Percentiles rank a stretch among this genome's conserved stretches.
phyloP scores from a whole-genome alignment of 2,797 vertebrate species.

The Hoplostethus atlanticus region DNA sequence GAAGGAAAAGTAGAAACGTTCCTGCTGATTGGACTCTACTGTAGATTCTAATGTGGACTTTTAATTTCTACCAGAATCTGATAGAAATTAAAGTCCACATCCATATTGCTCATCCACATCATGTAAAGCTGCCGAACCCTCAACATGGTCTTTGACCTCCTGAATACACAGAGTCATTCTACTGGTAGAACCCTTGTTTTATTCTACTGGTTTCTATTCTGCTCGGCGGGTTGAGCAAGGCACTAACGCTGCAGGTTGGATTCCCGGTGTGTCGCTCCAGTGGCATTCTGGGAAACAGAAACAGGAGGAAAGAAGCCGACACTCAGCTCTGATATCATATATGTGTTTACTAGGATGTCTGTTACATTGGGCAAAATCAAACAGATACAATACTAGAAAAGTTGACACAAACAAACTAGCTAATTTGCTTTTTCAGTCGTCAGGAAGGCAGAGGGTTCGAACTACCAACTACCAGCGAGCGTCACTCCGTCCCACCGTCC shows the following conservation, averaged over 20 bases:
- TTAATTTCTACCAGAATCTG: too few relatives aligned
- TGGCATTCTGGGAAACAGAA: neutral
- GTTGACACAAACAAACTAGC: conserved; percentile 70
- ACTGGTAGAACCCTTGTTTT: too few relatives aligned
- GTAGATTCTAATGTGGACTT: too few relatives aligned
- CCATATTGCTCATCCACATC: too few relatives aligned
- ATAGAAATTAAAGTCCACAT: too few relatives aligned
- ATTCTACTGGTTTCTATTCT: too few relatives aligned
- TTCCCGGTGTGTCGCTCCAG: neutral
- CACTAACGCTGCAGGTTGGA: neutral
- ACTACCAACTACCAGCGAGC: too few relatives aligned
- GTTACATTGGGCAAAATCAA: conserved; percentile 75
- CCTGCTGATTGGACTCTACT: too few relatives aligned
- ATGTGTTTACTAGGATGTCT: conserved; percentile 75
- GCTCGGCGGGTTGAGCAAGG: neutral
- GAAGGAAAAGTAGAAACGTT: too few relatives aligned
- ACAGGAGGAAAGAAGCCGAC: conserved; percentile 17
- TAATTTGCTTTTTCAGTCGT: conserved; percentile 51
- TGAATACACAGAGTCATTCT: too few relatives aligned
- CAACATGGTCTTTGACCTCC: too few relatives aligned
- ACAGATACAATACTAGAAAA: conserved; percentile 76
- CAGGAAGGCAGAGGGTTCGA: conserved; percentile 46
- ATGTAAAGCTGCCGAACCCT: too few relatives aligned
- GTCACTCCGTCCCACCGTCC: conserved; percentile 39
- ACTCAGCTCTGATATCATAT: conserved; percentile 48